Evolutionary conservation across 2,888 invertebrate species (phyloP), one percentile per base, ranked within the genome.

Genomic region (Megastigmus dorsalis): DNA sequence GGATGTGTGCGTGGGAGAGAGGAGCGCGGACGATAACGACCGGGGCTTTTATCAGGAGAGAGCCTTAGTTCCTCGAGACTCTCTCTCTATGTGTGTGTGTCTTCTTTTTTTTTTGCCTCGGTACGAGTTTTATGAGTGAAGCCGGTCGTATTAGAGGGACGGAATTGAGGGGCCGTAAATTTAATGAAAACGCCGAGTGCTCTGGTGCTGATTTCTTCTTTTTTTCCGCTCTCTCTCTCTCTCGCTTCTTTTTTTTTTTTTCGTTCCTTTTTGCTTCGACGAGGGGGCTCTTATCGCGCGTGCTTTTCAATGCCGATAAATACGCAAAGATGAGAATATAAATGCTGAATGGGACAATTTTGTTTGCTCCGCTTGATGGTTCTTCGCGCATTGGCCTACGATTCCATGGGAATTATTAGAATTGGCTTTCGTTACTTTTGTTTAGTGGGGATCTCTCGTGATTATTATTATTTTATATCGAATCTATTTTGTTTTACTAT

Each of bases 241-340:
- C n/a, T n/a, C n/a, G n/a, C n/a, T n/a, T n/a, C n/a, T 41, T 41
- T 41, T 41, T 41, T 33, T 30, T 15, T 26, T 62, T 52, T 30
- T 28, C 13, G 3, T n/a, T n/a, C 6, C 52, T 28, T 52, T 6
- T 20, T 48, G n/a, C n/a, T 48, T 48, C 20, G 20, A 7, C 13
- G 45, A 7, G 20, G 30, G 41, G 18, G 3, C 38, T 65, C 9
- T 65, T 65, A 65, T 52, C 38, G 52, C 18, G n/a, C 36, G 23
- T n/a, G 54, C 33, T 18, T 54, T 38, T 54, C 66, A 33, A 54
- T 43, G 54, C 4, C 38, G 18, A 66, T 66, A 52, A 52, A 63
- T 23, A 30, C 50, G 48, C 26, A 9, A 23, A 15, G 63, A 48
- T n/a, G 36, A 62, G 28, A 33, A n/a, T 52, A 20, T 63, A 63